Percentiles rank a stretch among this genome's conserved stretches.
phyloP scores from a whole-genome alignment of 2,888 invertebrate species.

The Heliconius charithonia region DNA sequence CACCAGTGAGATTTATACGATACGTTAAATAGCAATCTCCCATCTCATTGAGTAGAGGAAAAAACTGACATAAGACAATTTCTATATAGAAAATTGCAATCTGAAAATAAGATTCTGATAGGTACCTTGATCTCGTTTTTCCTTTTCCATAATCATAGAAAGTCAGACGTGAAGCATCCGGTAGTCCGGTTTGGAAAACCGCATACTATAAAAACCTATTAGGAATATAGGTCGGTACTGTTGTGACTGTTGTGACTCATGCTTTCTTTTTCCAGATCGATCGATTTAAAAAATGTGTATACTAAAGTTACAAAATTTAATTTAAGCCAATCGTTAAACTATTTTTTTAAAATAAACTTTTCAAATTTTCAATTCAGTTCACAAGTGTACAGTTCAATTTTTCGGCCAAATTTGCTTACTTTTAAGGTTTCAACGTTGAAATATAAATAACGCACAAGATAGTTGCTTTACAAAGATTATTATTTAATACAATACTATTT shows the following conservation, averaged over 20 bases:
- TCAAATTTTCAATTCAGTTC: no score
- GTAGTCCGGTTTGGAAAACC: constrained; percentile 44
- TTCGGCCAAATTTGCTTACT: no score
- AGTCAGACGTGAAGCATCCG: constrained; percentile 40
- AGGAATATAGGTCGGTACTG: constrained; percentile 38
- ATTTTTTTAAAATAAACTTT: no score
- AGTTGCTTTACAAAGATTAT: no score
- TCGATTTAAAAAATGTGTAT: background rate
- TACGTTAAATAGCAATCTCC: constrained; percentile 3
- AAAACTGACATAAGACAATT: constrained; percentile 3
- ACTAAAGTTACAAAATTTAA: background rate
- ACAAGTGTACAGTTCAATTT: no score
- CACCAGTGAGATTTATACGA: background rate
- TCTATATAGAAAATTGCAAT: constrained; percentile 20
- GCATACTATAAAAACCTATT: constrained; percentile 37
- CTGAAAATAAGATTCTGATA: constrained; percentile 33
- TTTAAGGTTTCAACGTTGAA: no score
- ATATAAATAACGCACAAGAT: no score
- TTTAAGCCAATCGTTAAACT: background rate
- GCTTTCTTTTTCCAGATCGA: constrained; percentile 27
- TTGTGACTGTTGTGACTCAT: constrained; percentile 26
- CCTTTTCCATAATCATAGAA: constrained; percentile 45
- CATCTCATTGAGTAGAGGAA: constrained; percentile 6
- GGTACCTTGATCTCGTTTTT: constrained; percentile 39
- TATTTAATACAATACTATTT: background rate